Base-by-base conservation (phyloP, 92 coral and sea anemone species). In the Galaxea fascicularis region DNA sequence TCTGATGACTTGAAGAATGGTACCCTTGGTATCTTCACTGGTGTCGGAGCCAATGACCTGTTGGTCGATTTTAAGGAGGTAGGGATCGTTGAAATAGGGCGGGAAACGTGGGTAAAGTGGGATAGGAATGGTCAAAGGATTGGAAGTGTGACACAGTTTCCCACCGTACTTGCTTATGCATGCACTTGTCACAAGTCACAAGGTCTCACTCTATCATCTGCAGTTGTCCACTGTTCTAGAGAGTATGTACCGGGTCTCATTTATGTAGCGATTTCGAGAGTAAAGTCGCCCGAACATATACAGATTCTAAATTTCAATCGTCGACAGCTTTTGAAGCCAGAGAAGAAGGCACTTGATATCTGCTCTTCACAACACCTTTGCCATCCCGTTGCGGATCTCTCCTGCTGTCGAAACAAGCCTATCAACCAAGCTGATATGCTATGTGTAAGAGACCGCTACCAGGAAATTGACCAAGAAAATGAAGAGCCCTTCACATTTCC, bases 231-330 rank as follows among this genome's bases (percentile, higher is more conserved):
- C 79, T 73, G 86, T 29, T 76, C 77, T 20, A 62, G 71, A 16
- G 90, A 79, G 13, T 87, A 79, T 60, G 77, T 65, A 18, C 16
- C 68, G 28, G 90, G 86, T 46, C 80, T 76, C 25, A 31, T 87
- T 26, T 85, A 85, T 67, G 89, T 85, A 13, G 84, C 85, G 6
- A 31, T 63, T 6, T 83, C 81, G 54, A 83, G 87, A 52, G 71
- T 73, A 14, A 83, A 78, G 64, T 78, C 83, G 1, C 54, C 83
- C 0, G 27, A 78, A 20, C 26, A 39, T 14, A n/a, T n/a, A n/a
- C n/a, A n/a, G n/a, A n/a, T n/a, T n/a, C n/a, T n/a, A n/a, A n/a
- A n/a, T n/a, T n/a, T n/a, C n/a, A n/a, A n/a, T n/a, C n/a, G n/a
- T n/a, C n/a, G n/a, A n/a, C n/a, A n/a, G n/a, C 41, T 35, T 35